Evolutionary conservation across 2,113 vertebrate genomes (phyloP).

Genomic region (Euleptes europaea): DNA sequence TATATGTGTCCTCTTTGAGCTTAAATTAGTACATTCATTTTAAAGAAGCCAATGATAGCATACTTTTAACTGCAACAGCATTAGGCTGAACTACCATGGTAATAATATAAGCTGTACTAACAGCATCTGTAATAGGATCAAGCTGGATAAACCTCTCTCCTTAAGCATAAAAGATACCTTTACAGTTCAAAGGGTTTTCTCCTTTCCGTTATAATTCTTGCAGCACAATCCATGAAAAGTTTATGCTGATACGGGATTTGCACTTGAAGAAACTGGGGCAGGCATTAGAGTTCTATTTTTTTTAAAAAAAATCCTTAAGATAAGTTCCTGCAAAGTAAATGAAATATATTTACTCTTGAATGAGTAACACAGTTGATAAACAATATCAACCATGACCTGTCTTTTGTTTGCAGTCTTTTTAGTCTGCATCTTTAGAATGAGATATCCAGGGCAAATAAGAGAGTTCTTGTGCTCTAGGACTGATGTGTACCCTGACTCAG

Average conservation of each 20-base stretch:
- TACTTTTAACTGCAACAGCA: conserved; percentile 32
- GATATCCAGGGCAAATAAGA: background rate
- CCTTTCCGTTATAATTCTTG: conserved; percentile 50
- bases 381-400: background rate
- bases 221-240: conserved; percentile 57
- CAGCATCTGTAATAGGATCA: conserved; percentile 59
- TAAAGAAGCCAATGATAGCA: conserved; percentile 8
- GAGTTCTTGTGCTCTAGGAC: background rate
- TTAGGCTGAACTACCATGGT: conserved; percentile 30
- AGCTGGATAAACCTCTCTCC: conserved; percentile 54
- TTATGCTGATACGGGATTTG: conserved; percentile 48
- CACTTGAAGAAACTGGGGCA: conserved; percentile 52
- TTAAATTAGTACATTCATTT: conserved; percentile 15
- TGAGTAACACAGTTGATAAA: background rate
- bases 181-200: conserved; percentile 39
- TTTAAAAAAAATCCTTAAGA: background rate
- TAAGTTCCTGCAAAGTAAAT: background rate
- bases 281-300: background rate
- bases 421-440: background rate
- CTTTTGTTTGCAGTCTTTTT: background rate
- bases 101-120: conserved; percentile 43
- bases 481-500: background rate
- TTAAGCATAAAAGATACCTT: conserved; percentile 52
- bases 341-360: background rate
- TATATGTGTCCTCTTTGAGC: background rate